Base-by-base conservation (phyloP, 2,113 vertebrate species). In the Megaleporinus macrocephalus region DNA sequence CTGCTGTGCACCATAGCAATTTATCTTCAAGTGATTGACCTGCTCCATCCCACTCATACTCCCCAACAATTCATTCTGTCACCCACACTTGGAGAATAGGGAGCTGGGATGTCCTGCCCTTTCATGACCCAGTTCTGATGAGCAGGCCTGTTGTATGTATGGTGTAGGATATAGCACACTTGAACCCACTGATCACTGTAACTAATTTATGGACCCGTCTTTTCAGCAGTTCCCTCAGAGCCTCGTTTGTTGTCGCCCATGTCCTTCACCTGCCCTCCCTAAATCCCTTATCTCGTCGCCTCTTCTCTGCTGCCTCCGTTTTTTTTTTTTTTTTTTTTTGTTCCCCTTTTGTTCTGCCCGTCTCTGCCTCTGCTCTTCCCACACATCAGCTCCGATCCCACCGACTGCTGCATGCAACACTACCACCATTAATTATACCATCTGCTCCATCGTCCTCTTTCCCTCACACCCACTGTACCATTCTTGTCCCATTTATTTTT, bases 11-110 rank as follows among this genome's bases (percentile, higher is more conserved):
- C 68, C 47, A 36, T 5, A 24, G 27, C 44, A 63, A 73, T 78
- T 59, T 24, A 74, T 84, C 75, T 83, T 71, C 26, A 55, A 29
- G 53, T 55, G 79, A 77, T 66, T 71, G 69, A 76, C 72, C 70
- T 27, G 44, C 59, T 51, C 61, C 79, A 0, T 70, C 73, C 71
- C 73, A 53, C 73, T 83, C 36, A 16, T 83, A 71, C 76, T 80
- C 27, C 66, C 29, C 20, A 80, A 65, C 81, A 55, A 53, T 77
- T 71, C 44, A 49, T 83, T 53, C 44, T 2, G 27, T 80, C 70
- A 20, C 47, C 44, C 30, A 55, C 22, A 13, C 29, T 51, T 30
- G 20, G 26, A 80, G 7, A 65, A 73, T 27, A 27, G 62, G 71
- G 11, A 27, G 71, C 15, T 12, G 59, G 14, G 30, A 55, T 30